A percentile compares a stretch with the other conserved stretches of the same genome.
phyloP scores from a whole-genome alignment of 2,888 invertebrate genomes.

The Drosophila quinaria region DNA sequence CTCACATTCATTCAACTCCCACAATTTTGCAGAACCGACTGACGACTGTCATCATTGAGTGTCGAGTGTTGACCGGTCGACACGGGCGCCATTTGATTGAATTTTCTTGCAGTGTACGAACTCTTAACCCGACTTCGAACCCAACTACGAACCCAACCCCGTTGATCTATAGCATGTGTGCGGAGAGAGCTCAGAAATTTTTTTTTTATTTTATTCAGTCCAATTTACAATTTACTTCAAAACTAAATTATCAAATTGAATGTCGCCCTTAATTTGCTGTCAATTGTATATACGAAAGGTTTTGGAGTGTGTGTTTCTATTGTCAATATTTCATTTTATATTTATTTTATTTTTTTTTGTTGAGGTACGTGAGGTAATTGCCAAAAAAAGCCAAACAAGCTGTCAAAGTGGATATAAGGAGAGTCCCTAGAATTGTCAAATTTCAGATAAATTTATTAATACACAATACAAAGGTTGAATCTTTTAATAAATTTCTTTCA shows the following conservation, averaged over 20 bases:
- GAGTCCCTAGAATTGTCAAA: no score
- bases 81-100: slow-evolving; percentile 53
- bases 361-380: slow-evolving; percentile 59
- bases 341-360: slow-evolving; percentile 3
- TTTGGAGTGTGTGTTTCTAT: slow-evolving; percentile 9
- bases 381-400: slow-evolving; percentile 30
- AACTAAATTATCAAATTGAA: slow-evolving; percentile 73
- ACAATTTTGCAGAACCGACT: not conserved
- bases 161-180: slow-evolving; percentile 17
- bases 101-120: slow-evolving; percentile 46
- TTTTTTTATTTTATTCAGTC: slow-evolving; percentile 51
- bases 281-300: slow-evolving; percentile 42
- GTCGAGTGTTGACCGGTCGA: slow-evolving; percentile 54
- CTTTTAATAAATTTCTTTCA: no score
- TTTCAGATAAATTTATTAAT: no score
- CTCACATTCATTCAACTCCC: slow-evolving; percentile 9
- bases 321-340: slow-evolving; percentile 25
- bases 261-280: slow-evolving; percentile 66
- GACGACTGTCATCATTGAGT: slow-evolving; percentile 17
- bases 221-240: slow-evolving; percentile 65
- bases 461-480: no score
- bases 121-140: slow-evolving; percentile 15
- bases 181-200: not conserved
- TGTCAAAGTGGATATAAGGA: not conserved
- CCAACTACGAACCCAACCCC: not conserved